Evolutionary conservation across 2,113 vertebrate genomes (phyloP), one percentile per base, ranked within the genome.

Genomic region (Suncus etruscus): DNA sequence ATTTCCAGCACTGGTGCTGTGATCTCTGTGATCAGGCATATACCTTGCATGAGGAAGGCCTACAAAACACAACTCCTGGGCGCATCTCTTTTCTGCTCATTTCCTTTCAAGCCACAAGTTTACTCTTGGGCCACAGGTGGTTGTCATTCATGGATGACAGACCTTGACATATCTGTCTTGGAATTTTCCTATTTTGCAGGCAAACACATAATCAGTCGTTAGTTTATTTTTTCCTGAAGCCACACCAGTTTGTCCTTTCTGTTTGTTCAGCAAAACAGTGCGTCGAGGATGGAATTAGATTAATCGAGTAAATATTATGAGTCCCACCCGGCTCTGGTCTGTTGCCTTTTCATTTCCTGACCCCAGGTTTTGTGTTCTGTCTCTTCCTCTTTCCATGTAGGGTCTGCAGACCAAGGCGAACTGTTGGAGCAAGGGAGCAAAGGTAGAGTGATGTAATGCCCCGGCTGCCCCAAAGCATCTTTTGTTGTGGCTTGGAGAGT

Each of bases 361-460:
- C 54, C 88, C 94, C 75, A 45, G 76, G 85, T 87, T 89, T 93
- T 95, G 83, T 85, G 86, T 68, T 86, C 76, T 94, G 82, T 93
- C 86, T 92, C 92, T 95, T 86, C 90, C 87, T 96, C 51, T 90
- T 83, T 84, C 61, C 31, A 6, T 75, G 82, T 92, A 97, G 97
- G 95, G 95, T 96, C 96, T 96, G 95, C 88, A 88, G 92, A 84
- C 87, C 89, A 4, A 79, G 70, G 81, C 54, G 25, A 96, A 95
- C 96, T 87, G 90, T 95, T 96, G 97, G 97, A 95, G 97, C 92
- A 16, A 90, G 87, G 91, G 90, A 96, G 97, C 96, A 97, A 90
- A 97, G 97, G 97, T 98, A 96, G 97, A 95, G 95, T 98, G 98
- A 98, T 96, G 98, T 98, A 97, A 98, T 98, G 96, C 92, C 66